Conservation (phyloP, 2,888 invertebrate genomes). For the Nephrotoma flavescens region DNA sequence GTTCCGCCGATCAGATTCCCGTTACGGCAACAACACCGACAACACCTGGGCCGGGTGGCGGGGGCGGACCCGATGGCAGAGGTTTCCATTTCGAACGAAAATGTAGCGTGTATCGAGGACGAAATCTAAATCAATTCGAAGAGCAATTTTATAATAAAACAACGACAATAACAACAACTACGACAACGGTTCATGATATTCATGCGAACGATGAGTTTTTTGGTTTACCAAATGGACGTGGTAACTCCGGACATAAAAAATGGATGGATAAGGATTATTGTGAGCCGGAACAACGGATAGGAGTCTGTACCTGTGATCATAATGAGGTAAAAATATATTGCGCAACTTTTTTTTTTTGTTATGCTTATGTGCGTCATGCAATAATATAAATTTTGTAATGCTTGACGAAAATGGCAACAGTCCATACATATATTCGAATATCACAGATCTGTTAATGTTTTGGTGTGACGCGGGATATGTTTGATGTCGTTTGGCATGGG, state of each 20-base stretch:
- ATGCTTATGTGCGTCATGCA: not conserved
- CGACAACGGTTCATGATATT: not conserved
- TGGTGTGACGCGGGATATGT: too few relatives aligned
- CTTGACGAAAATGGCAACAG: too few relatives aligned
- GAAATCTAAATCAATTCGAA: conserved; percentile 15
- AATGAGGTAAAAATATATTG: conserved; percentile 26
- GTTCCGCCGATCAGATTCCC: conserved; percentile 27
- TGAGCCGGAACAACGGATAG: conserved; percentile 21
- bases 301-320: conserved; percentile 32
- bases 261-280: conserved; percentile 29
- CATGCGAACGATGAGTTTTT: conserved; percentile 4
- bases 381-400: not conserved
- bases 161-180: conserved; percentile 8
- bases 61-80: not conserved
- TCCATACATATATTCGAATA: too few relatives aligned
- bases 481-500: too few relatives aligned
- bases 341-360: not conserved
- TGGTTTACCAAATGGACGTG: conserved; percentile 19
- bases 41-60: conserved; percentile 24
- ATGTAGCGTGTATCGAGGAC: conserved; percentile 32
- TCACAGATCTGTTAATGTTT: too few relatives aligned
- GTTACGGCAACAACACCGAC: conserved; percentile 33
- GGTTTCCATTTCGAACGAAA: conserved; percentile 25
- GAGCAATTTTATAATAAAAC: conserved; percentile 21
- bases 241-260: conserved; percentile 20